These are phyloP conservation scores for Onychomys leucogaster DNA, from an alignment of 2,797 vertebrate genomes.

Conservation along the genomic window DNA sequence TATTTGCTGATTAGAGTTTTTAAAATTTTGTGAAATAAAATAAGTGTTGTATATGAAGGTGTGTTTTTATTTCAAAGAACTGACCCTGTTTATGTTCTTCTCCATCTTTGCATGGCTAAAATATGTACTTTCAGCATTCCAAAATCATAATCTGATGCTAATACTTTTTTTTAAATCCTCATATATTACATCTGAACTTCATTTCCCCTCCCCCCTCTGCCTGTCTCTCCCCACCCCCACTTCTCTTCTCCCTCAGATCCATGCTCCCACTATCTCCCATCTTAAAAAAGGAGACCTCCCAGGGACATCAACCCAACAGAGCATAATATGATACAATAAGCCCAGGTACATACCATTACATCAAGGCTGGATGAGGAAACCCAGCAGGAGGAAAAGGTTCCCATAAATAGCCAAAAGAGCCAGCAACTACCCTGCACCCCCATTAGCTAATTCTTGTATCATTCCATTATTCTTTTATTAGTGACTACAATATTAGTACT, in stretches of 20 bases:
- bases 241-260: no score
- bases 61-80: not conserved
- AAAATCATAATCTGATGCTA: no score
- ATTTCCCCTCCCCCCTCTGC: not conserved
- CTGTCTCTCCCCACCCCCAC: not conserved
- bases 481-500: not conserved
- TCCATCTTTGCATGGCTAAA: rapidly evolving
- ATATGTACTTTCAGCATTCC: not conserved
- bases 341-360: not conserved
- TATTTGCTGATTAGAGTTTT: not conserved
- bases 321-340: not conserved
- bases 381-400: not conserved
- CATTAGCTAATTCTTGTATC: not conserved
- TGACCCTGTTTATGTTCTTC: not conserved
- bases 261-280: no score
- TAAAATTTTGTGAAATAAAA: not conserved
- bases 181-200: not conserved
- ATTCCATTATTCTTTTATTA: not conserved
- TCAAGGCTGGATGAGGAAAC: not conserved
- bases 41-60: not conserved
- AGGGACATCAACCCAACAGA: not conserved
- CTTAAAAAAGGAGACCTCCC: no score
- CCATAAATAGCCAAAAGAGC: not conserved
- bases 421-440: not conserved
- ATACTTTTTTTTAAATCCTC: not conserved